Percentiles rank a stretch among this genome's conserved stretches.
Evolutionary conservation across 2,797 vertebrate species (phyloP).

Genomic region (Acestrorhynchus altus): DNA sequence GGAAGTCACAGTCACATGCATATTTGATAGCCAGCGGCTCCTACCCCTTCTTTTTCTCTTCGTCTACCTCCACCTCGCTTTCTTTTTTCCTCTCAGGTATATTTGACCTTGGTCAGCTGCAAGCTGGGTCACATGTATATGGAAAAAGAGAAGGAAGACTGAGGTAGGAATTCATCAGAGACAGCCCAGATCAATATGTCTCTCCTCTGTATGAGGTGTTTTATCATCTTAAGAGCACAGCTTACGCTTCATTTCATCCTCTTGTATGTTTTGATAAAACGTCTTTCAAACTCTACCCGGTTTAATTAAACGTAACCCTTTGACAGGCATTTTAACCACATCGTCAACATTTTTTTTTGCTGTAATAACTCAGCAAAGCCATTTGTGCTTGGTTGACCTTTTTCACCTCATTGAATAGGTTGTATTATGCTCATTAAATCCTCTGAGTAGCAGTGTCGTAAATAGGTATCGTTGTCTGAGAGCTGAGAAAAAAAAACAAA

Average conservation of each 20-base stretch:
- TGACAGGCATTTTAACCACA: too few relatives aligned
- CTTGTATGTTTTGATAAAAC: slow-evolving; percentile 29
- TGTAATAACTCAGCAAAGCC: too few relatives aligned
- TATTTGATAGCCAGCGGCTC: slow-evolving; percentile 19
- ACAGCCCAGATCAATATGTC: slow-evolving; percentile 49
- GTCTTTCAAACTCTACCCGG: slow-evolving; percentile 8
- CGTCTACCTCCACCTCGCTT: background rate
- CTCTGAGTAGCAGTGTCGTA: too few relatives aligned
- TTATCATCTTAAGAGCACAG: slow-evolving; percentile 21
- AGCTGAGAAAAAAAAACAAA: too few relatives aligned
- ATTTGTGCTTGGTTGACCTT: too few relatives aligned
- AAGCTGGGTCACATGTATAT: slow-evolving; percentile 23
- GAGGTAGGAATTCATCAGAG: slow-evolving; percentile 6
- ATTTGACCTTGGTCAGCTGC: slow-evolving; percentile 37
- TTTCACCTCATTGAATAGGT: too few relatives aligned
- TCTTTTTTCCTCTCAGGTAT: background rate
- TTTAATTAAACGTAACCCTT: background rate
- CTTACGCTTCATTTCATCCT: slow-evolving; percentile 34
- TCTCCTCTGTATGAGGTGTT: slow-evolving; percentile 28
- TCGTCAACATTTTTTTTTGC: too few relatives aligned
- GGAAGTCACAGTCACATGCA: slow-evolving; percentile 6
- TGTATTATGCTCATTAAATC: too few relatives aligned
- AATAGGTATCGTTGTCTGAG: too few relatives aligned
- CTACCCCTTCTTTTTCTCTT: background rate
- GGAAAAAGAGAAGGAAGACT: slow-evolving; percentile 6